Conservation (phyloP, 2,113 vertebrate species). For the Brachyhypopomus occidentalis region DNA sequence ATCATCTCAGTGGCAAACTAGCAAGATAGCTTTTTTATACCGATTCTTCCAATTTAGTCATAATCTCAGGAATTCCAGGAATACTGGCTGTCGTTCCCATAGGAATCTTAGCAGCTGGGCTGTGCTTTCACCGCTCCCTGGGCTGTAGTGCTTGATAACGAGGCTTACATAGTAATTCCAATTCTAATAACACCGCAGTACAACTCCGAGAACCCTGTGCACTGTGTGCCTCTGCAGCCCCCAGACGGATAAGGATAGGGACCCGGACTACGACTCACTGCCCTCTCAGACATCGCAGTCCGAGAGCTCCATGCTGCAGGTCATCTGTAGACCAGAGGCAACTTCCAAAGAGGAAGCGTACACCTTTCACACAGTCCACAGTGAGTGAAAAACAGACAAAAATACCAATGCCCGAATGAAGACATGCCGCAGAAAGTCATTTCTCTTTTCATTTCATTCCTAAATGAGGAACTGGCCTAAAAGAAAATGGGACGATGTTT, state of each 20-base stretch:
- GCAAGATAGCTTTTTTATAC: too few relatives aligned
- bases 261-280: constrained; percentile 91
- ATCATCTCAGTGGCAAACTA: too few relatives aligned
- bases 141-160: too few relatives aligned
- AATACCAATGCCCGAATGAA: background rate
- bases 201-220: constrained; percentile 2
- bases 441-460: background rate
- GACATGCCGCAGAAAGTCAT: background rate
- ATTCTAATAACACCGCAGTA: too few relatives aligned
- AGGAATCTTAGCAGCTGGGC: too few relatives aligned
- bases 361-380: constrained; percentile 80
- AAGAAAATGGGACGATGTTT: constrained; percentile 1
- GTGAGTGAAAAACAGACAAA: constrained; percentile 58
- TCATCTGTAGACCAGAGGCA: constrained; percentile 92
- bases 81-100: too few relatives aligned
- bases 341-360: constrained; percentile 82
- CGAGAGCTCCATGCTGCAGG: constrained; percentile 94
- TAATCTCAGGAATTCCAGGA: too few relatives aligned
- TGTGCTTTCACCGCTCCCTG: too few relatives aligned
- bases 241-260: constrained; percentile 89
- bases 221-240: constrained; percentile 77
- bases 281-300: constrained; percentile 86
- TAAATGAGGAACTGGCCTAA: background rate
- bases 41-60: too few relatives aligned
- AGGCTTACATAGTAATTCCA: too few relatives aligned